A percentile compares a stretch with the other conserved stretches of the same genome.
Evolutionary conservation across 2,888 invertebrate species (phyloP).

Genomic region (Mythimna lalbum): DNA sequence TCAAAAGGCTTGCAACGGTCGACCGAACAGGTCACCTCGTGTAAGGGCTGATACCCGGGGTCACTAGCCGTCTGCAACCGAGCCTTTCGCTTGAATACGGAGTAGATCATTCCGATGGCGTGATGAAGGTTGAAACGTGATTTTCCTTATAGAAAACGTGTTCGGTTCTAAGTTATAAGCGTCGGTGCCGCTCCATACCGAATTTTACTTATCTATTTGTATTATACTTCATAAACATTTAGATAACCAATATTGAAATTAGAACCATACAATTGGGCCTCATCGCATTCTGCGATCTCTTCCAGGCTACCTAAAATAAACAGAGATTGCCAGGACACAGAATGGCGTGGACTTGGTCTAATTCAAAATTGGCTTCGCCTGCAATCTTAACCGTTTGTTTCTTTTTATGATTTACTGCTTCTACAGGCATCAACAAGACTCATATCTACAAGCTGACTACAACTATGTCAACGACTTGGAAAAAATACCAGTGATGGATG

Average conservation of each 20-base stretch:
- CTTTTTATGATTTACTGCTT: background rate
- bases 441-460: conserved; percentile 53
- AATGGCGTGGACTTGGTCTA: too few species aligned
- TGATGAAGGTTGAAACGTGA: background rate
- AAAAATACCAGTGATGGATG: background rate
- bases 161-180: background rate
- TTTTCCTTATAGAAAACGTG: background rate
- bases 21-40: background rate
- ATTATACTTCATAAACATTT: too few species aligned
- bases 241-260: too few species aligned
- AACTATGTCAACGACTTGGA: conserved; percentile 19
- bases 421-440: conserved; percentile 43
- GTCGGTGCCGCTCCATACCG: background rate
- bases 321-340: too few species aligned
- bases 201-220: too few species aligned
- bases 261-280: too few species aligned
- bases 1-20: background rate
- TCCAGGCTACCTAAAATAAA: too few species aligned
- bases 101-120: background rate
- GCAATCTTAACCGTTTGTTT: background rate
- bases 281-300: too few species aligned
- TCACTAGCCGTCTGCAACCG: background rate
- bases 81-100: background rate
- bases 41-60: background rate
- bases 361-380: background rate